Evolutionary conservation across 2,797 vertebrate genomes (phyloP).

Genomic region (Malurus splendens): DNA sequence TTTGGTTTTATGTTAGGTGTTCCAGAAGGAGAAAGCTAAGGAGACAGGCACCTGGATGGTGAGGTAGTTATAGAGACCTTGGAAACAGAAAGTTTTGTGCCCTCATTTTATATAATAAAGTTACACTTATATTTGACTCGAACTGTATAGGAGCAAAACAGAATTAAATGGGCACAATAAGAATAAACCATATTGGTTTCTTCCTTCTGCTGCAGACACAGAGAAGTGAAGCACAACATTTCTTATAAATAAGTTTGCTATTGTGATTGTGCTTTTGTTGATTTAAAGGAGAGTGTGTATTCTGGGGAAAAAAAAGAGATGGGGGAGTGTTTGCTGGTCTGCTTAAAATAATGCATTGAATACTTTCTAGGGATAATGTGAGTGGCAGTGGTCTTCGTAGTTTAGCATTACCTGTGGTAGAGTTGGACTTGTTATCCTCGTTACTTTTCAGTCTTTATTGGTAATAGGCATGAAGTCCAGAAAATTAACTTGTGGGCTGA

Average conservation of each 20-base stretch:
- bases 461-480: background rate
- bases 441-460: background rate
- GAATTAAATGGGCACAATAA: background rate
- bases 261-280: background rate
- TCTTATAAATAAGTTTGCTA: background rate
- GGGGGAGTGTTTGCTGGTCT: background rate
- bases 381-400: background rate
- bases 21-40: background rate
- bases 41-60: background rate
- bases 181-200: background rate
- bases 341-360: background rate
- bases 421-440: background rate
- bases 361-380: background rate
- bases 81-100: background rate
- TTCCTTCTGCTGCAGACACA: background rate
- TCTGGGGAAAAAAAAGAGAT: background rate
- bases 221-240: background rate
- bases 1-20: background rate
- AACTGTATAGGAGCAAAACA: background rate
- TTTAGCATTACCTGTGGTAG: background rate
- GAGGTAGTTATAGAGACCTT: background rate
- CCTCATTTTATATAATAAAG: background rate
- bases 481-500: background rate
- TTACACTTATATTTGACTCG: background rate
- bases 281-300: background rate